Conservation (phyloP, 2,797 vertebrate species). For the Bovichtus diacanthus region DNA sequence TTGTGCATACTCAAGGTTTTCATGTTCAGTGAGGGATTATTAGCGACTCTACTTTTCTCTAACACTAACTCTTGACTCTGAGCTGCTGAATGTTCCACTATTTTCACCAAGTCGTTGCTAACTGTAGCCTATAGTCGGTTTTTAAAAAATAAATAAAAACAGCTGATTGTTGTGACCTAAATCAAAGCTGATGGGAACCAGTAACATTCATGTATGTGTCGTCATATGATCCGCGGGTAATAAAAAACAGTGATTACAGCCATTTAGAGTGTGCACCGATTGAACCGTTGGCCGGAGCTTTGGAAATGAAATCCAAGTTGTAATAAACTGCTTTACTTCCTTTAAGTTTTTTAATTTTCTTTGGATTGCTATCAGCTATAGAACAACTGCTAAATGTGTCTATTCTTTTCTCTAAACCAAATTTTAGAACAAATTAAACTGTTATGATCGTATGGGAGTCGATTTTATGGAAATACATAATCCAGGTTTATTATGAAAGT, state of each 20-base stretch:
- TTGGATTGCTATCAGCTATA: slow-evolving; percentile 1
- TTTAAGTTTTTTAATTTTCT: background rate
- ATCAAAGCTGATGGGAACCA: background rate
- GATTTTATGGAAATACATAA: slow-evolving; percentile 24
- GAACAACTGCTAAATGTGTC: background rate
- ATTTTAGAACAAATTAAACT: slow-evolving; percentile 5
- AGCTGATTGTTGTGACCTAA: background rate
- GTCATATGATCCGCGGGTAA: background rate
- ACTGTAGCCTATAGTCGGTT: background rate
- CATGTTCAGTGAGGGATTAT: background rate
- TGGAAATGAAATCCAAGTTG: background rate
- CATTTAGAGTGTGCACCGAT: background rate
- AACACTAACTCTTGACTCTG: background rate
- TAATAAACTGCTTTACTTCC: slow-evolving; percentile 2
- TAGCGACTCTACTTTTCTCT: background rate
- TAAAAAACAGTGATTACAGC: background rate
- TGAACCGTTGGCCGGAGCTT: background rate
- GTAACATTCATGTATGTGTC: background rate
- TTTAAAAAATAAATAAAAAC: background rate
- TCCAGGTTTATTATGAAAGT: slow-evolving; percentile 26
- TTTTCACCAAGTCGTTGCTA: background rate
- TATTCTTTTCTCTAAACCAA: background rate
- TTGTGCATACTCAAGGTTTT: background rate
- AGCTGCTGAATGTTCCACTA: background rate
- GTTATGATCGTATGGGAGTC: slow-evolving; percentile 23